A percentile compares a stretch with the other conserved stretches of the same genome.
These are phyloP conservation scores for Crocallis elinguaria DNA, from an alignment of 2,888 invertebrate species.

Conservation along the genomic window DNA sequence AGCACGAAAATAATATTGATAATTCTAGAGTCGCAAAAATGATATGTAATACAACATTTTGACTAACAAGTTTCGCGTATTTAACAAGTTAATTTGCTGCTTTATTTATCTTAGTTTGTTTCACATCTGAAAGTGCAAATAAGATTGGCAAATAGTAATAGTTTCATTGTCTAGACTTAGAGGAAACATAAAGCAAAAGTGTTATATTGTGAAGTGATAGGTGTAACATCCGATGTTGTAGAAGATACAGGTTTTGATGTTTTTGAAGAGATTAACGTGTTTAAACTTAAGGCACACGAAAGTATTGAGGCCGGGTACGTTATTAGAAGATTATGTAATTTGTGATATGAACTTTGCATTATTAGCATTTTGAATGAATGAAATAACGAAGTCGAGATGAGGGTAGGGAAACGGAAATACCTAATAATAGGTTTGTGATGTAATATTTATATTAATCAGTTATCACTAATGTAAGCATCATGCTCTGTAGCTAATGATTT, in stretches of 20 bases:
- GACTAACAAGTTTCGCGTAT: slow-evolving; percentile 47
- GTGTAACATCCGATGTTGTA: slow-evolving; percentile 35
- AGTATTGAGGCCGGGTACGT: slow-evolving; percentile 22
- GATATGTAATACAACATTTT: slow-evolving; percentile 29
- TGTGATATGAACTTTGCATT: slow-evolving; percentile 24
- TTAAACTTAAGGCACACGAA: slow-evolving; percentile 1
- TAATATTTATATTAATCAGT: no score
- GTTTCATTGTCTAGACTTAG: slow-evolving; percentile 61
- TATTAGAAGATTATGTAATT: slow-evolving; percentile 23
- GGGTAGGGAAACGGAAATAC: slow-evolving; percentile 57
- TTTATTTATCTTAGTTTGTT: slow-evolving; percentile 63
- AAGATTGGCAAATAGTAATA: slow-evolving; percentile 66
- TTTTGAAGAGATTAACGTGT: slow-evolving; percentile 3
- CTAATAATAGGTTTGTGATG: no score
- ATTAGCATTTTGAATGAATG: slow-evolving; percentile 28
- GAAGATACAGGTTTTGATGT: slow-evolving; percentile 11
- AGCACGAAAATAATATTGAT: slow-evolving; percentile 29
- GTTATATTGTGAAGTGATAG: slow-evolving; percentile 37
- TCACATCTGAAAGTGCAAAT: slow-evolving; percentile 78
- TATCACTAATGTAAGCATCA: no score
- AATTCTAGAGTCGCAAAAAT: slow-evolving; percentile 20
- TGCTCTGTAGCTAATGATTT: no score
- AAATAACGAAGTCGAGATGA: slow-evolving; percentile 26
- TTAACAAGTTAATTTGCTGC: slow-evolving; percentile 56
- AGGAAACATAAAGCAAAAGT: slow-evolving; percentile 60